Conservation (phyloP, 2,888 invertebrate genomes). For the Polydrusus cervinus region DNA sequence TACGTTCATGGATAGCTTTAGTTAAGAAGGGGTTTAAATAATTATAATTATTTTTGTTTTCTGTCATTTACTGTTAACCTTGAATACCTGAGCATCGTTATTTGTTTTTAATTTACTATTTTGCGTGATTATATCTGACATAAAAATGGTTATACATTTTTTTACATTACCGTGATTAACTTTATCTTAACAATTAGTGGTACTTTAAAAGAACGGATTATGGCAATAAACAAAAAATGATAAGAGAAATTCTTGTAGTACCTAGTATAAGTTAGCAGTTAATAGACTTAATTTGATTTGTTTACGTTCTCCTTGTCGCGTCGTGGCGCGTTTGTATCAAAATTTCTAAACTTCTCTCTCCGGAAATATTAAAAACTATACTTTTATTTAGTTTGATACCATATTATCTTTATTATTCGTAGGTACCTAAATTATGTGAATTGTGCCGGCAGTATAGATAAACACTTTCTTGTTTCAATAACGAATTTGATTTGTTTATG, state of each 20-base stretch:
- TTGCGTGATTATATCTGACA: background rate
- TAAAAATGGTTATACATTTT: background rate
- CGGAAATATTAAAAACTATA: background rate
- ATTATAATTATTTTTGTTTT: background rate
- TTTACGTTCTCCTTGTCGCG: too few species aligned
- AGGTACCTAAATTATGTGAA: background rate
- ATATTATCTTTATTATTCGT: background rate
- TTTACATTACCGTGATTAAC: background rate
- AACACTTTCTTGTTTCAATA: background rate
- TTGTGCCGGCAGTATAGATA: background rate
- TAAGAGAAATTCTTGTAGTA: background rate
- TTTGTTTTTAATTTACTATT: background rate
- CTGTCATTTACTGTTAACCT: background rate
- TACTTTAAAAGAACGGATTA: background rate
- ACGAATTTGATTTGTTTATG: background rate
- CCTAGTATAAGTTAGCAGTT: background rate
- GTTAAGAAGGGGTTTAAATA: background rate
- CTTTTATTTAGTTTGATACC: background rate
- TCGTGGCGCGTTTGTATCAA: background rate
- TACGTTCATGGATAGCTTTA: background rate
- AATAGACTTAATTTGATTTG: background rate
- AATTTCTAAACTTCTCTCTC: background rate
- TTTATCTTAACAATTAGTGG: conserved; percentile 4
- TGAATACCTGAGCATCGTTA: conserved; percentile 17
- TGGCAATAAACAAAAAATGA: background rate